Base-by-base conservation (phyloP, 2,797 vertebrate species). In the Numenius phaeopus region DNA sequence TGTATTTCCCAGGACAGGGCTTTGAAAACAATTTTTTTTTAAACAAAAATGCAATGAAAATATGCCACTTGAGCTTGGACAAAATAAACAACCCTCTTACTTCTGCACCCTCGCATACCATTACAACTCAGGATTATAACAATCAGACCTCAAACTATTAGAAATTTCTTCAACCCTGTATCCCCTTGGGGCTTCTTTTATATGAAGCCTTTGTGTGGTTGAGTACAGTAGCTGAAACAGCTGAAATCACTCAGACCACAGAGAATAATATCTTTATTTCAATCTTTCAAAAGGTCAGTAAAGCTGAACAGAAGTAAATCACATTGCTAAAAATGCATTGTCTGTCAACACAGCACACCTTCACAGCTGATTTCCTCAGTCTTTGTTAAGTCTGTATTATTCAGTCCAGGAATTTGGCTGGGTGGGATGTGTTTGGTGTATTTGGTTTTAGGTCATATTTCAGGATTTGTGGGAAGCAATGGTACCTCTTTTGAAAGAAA, bases 261-360 rank as follows among this genome's bases (percentile, higher is more conserved):
- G 89, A 97, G 81, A 98, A 97, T 84, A 96, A 95, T 94, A 90
- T 95, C 97, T 98, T 97, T 95, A 96, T 98, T 98, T 97, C 94
- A 92, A 97, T 96, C 95, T 96, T 97, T 98, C 81, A 83, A 97
- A 98, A 98, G 97, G 96, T 98, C 98, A 98, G 96, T 93, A 97
- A 97, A 97, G 87, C 96, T 66, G 92, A 98, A 94, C 83, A 92
- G 76, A 37, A 91, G 69, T 97, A 96, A 98, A 98, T 98, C 97
- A 91, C 95, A 86, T 85, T 72, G 90, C 94, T 97, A 91, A 97
- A 97, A 97, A 96, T 83, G 76, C 90, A 93, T 67, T 97, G 83
- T 96, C 90, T 96, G 70, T 95, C 95, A 98, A 67, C 91, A 94
- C 42, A 87, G 77, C 62, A 87, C 83, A 92, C 78, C 88, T 96